Base-by-base conservation (phyloP, 1,140 invertebrate genomes). In the Stratiolaelaps scimitus region DNA sequence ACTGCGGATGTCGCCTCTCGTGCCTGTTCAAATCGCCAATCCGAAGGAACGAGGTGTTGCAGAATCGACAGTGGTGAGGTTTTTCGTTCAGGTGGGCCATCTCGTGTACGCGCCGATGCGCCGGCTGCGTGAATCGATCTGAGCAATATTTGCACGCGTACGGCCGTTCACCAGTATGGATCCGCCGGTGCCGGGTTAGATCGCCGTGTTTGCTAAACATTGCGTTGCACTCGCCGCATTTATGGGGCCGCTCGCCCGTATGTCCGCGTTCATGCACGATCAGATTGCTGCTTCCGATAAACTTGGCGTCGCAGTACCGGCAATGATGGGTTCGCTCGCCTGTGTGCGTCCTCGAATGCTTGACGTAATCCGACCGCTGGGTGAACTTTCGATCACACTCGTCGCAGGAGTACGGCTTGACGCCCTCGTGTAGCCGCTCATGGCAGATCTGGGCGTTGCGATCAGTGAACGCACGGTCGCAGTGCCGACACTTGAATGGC, bases 91-190 rank as follows among this genome's bases (percentile, higher is more conserved):
- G 64, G 43, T 75, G 74, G 23, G 72, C 67, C 17, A 67, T 66
- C 53, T 75, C 72, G 73, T 88, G 86, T 71, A 85, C 81, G 65
- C 83, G 80, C 44, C 82, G 78, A 67, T 85, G 73, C 69, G 84
- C 84, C 71, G 81, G 80, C 30, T 82, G 83, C 43, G 81, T 77
- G 72, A 87, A 88, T 71, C 81, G 83, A 68, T 83, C 81, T 73
- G 85, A 83, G 77, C 86, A 88, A 72, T 85, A 87, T 19, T 85
- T 78, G 73, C 86, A 88, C 28, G 84, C 74, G 44, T 77, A 78
- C 10, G 67, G 47, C 17, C 66, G 67, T 23, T 68, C 65, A 43
- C 69, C 69, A 67, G 34, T 65, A 40, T 40, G 34, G 34, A 40
- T 40, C 34, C 34, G 34, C 34, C 10, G 34, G 10, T 40, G 34